Conservation (phyloP, 2,888 invertebrate species). For the Hoplodrina ambigua region DNA sequence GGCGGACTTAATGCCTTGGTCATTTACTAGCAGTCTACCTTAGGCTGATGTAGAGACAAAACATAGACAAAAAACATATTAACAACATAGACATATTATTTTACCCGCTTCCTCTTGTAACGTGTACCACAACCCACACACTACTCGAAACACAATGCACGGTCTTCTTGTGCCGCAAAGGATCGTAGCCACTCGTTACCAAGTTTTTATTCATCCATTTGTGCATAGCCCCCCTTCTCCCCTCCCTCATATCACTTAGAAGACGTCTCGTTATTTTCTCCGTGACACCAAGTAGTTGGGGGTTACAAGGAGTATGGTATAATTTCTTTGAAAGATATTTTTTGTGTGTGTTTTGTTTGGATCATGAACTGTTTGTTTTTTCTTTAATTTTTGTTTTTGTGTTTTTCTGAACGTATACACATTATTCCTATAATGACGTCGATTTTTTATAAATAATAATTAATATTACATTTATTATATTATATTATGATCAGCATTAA, state of each 20-base stretch:
- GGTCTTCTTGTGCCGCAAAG: constrained; percentile 75
- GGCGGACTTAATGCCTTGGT: no score
- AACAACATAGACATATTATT: no score
- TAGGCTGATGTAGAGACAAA: no score
- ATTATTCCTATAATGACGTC: no score
- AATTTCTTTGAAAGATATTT: constrained; percentile 14
- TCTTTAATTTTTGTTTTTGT: no score
- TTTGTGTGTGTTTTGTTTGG: background rate
- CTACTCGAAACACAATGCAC: constrained; percentile 79
- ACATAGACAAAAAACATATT: no score
- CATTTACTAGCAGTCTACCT: no score
- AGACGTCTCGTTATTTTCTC: constrained; percentile 54
- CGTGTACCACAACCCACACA: constrained; percentile 63
- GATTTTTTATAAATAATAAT: no score
- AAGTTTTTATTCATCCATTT: constrained; percentile 62
- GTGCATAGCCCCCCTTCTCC: constrained; percentile 20
- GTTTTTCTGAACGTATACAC: no score
- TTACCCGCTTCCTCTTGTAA: background rate
- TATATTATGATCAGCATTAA: no score
- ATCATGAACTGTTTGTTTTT: no score
- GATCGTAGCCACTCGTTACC: constrained; percentile 69
- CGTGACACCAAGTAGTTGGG: constrained; percentile 37
- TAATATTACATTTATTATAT: no score
- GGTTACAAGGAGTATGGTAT: constrained; percentile 33
- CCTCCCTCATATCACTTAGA: constrained; percentile 36